Percentiles rank a stretch among this genome's conserved stretches.
Evolutionary conservation across 2,113 vertebrate species (phyloP).

Genomic region (Scytalopus superciliaris): DNA sequence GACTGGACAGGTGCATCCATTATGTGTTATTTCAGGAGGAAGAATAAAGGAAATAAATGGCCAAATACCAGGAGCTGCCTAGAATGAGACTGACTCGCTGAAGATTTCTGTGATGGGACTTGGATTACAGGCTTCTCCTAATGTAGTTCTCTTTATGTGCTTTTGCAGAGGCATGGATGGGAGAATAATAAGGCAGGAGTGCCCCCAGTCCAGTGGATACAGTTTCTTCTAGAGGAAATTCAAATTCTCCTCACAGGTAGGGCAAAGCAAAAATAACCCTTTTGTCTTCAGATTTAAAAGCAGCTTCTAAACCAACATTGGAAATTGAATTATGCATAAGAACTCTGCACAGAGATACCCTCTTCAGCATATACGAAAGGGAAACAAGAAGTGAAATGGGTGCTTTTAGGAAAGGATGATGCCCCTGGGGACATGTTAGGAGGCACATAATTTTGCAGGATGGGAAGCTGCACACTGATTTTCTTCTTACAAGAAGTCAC

Average conservation of each 20-base stretch:
- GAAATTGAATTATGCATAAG: background rate
- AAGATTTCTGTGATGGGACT: slow-evolving; percentile 19
- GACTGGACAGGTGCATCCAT: slow-evolving; percentile 49
- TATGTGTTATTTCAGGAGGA: slow-evolving; percentile 46
- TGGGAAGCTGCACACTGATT: background rate
- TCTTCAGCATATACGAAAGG: background rate
- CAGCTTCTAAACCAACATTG: background rate
- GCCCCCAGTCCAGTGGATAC: background rate
- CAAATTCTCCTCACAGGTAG: background rate
- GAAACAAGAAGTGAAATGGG: background rate
- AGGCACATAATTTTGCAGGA: background rate
- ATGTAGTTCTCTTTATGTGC: background rate
- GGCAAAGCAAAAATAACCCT: background rate
- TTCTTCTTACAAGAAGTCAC: background rate
- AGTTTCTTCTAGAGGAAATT: background rate
- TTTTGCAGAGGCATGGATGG: background rate
- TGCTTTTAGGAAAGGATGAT: background rate
- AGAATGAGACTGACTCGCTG: background rate
- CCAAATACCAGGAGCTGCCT: slow-evolving; percentile 1
- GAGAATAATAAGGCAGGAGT: slow-evolving; percentile 1
- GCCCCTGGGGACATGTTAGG: background rate
- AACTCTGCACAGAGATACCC: background rate
- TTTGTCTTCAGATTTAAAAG: background rate
- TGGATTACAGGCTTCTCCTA: slow-evolving; percentile 35
- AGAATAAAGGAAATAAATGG: slow-evolving; percentile 52